These are phyloP conservation scores for Brachypalpus laphriformis DNA, from an alignment of 2,888 invertebrate species.

Conservation along the genomic window DNA sequence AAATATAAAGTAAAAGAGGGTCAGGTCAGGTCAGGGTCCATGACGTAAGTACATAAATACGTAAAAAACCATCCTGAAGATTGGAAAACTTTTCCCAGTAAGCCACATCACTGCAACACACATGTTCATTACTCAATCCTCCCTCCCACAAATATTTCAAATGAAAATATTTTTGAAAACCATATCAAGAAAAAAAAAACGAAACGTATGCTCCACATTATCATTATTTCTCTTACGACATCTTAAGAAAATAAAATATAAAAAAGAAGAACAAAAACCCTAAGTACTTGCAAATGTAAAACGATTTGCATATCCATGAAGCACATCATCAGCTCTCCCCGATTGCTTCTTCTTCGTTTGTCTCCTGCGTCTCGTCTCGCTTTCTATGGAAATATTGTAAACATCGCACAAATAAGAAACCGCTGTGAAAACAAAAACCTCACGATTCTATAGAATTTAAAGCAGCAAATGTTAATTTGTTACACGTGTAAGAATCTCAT, in stretches of 20 bases:
- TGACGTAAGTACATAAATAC: no score
- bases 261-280: neutral
- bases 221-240: neutral
- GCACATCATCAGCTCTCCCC: conserved; percentile 2
- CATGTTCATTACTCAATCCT: neutral
- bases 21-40: no score
- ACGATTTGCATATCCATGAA: conserved; percentile 24
- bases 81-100: neutral
- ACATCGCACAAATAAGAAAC: neutral
- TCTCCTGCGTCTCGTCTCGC: neutral
- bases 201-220: neutral
- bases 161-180: neutral
- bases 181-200: neutral
- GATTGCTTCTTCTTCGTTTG: neutral
- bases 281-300: conserved; percentile 15
- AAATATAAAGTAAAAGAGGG: no score
- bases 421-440: conserved; percentile 2
- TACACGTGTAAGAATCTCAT: conserved; percentile 59
- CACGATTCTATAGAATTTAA: conserved; percentile 43
- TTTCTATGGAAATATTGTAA: neutral
- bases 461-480: conserved; percentile 47
- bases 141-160: neutral
- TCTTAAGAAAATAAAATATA: neutral
- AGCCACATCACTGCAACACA: neutral
- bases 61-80: neutral